These are phyloP conservation scores for Leucophenga varia DNA, from an alignment of 1,140 invertebrate species.

Conservation along the genomic window DNA sequence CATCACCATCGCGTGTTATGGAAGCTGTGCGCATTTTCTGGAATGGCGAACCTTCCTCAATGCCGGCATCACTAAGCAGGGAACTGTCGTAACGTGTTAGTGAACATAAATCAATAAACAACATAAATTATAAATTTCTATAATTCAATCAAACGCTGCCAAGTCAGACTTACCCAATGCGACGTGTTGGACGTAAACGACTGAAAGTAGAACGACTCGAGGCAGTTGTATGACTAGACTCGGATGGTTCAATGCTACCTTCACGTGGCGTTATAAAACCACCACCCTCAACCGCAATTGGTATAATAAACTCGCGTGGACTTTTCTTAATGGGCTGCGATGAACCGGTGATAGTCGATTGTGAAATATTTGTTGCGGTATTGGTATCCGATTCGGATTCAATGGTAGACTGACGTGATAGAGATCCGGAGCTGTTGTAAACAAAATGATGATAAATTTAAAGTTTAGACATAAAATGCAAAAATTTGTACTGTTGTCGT, in stretches of 20 bases:
- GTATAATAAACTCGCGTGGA: constrained; percentile 86
- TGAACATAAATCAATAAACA: too few relatives aligned
- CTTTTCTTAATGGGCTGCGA: constrained; percentile 81
- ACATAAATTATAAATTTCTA: too few relatives aligned
- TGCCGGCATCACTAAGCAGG: constrained; percentile 69
- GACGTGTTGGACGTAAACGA: constrained; percentile 39
- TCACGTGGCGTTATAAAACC: constrained; percentile 79
- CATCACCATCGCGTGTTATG: constrained; percentile 59
- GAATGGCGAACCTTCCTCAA: constrained; percentile 70
- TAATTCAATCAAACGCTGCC: neutral
- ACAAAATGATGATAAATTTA: constrained; percentile 8
- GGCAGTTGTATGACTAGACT: constrained; percentile 60
- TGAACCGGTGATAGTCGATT: constrained; percentile 56
- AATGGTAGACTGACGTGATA: constrained; percentile 69
- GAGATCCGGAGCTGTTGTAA: constrained; percentile 42
- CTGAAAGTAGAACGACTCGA: constrained; percentile 48
- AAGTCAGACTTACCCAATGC: constrained; percentile 36
- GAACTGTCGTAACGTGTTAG: constrained; percentile 59
- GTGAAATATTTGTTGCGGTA: constrained; percentile 39
- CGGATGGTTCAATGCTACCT: constrained; percentile 71
- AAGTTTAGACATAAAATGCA: too few relatives aligned
- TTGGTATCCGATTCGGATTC: constrained; percentile 69
- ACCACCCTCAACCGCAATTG: constrained; percentile 85
- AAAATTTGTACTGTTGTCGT: too few relatives aligned
- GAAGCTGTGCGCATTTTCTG: constrained; percentile 60